Evolutionary conservation across 1,140 invertebrate species (phyloP).

Genomic region (Antheraea pernyi): DNA sequence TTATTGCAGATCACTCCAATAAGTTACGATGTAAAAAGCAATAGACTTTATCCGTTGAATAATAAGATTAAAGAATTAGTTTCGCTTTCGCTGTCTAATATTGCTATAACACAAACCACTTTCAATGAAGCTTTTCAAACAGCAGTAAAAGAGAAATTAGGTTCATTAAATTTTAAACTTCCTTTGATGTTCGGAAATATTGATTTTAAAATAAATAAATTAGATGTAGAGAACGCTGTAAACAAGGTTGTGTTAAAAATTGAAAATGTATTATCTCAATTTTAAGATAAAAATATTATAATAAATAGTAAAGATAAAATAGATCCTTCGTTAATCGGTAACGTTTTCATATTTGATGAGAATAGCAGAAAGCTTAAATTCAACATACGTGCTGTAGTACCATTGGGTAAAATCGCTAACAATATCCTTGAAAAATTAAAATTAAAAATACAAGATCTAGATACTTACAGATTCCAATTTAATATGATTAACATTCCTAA

Average conservation of each 20-base stretch:
- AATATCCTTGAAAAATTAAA: not conserved
- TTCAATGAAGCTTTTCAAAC: constrained; percentile 4
- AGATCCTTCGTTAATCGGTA: not conserved
- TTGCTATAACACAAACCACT: not conserved
- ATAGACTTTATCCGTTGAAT: constrained; percentile 5
- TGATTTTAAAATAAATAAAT: constrained; percentile 10
- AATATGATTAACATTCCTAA: constrained; percentile 1
- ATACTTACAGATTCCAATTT: constrained; percentile 9
- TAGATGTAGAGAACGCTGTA: not conserved
- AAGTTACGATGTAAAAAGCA: constrained; percentile 9
- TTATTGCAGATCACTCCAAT: not conserved
- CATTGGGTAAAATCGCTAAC: not conserved
- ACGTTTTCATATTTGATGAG: constrained; percentile 3
- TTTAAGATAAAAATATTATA: constrained; percentile 5
- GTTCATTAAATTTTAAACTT: constrained; percentile 12
- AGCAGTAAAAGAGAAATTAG: not conserved
- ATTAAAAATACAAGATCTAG: not conserved
- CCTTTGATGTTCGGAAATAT: constrained; percentile 16
- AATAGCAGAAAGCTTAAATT: constrained; percentile 5
- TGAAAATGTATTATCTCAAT: not conserved
- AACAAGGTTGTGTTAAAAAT: not conserved
- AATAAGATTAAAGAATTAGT: not conserved
- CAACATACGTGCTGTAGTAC: not conserved
- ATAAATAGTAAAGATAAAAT: not conserved
- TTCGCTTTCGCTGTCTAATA: not conserved